Base-by-base conservation (phyloP, 2,888 invertebrate species). In the Automeris io region DNA sequence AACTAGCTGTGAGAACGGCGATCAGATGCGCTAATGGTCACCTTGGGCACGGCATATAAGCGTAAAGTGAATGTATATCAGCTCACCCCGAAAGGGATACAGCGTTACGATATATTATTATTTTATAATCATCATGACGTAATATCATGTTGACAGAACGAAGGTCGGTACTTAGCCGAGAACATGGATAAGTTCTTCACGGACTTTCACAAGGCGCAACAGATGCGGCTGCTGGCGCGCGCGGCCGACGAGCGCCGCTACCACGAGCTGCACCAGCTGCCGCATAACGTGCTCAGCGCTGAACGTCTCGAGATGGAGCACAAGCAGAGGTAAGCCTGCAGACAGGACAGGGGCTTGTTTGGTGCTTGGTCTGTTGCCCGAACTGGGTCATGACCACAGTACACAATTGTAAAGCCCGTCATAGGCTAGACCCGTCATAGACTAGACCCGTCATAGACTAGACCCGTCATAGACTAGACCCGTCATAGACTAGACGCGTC, bases 181-280 rank as follows among this genome's bases (percentile, higher is more conserved):
- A 85, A 85, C 57, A 91, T 91, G 87, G 90, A 91, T 43, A 92
- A 92, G 69, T 92, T 92, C 74, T 91, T 92, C 88, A 89, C 90
- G 33, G 92, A 92, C 69, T 92, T 91, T 78, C 89, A 90, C 70
- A 90, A 91, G 64, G 90, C 91, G 57, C 89, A 90, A 42, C 87
- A 87, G 62, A 59, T 83, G 67, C 57, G 82, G 42, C 52, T 71
- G 46, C 51, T 74, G 42, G 47, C 83, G 49, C 57, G 78, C 72
- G 75, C 46, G 46, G 71, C 70, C 40, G 72, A 61, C 54, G 64
- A 65, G 60, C 55, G 80, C 54, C 62, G 81, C 60, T 75, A 74
- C 44, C 43, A 42, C 31, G 61, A 59, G 32, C 61, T 43, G 31
- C 43, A 52, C 22, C 67, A 61, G 50, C 62, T 60, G 43, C 70